Base-by-base conservation (phyloP, 2,888 invertebrate species). In the Nudaria mundana region DNA sequence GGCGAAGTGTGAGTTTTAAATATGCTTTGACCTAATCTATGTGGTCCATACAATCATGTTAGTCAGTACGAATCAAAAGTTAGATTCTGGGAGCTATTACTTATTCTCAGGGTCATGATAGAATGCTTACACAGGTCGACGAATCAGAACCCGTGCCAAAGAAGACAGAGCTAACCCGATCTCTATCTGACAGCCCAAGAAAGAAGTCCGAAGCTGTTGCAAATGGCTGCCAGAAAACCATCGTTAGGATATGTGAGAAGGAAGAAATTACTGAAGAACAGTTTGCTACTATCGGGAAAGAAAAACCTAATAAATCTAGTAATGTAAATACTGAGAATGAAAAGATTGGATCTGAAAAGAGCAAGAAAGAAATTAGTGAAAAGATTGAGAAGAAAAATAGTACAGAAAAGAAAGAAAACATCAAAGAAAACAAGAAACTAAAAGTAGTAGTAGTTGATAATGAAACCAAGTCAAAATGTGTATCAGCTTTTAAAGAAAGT, bases 401-500 rank as follows among this genome's bases (percentile, higher is more conserved):
- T 30, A 36, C 18, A 3, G 54, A 53, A 26, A 47, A 28, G 16
- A 62, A 53, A 56, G 50, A 48, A 33, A 20, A 8, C n/a, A 33
- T 8, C 13, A 53, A 40, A 5, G 66, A 64, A 36, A 51, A 51
- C 34, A 61, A 43, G 44, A 59, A 52, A 41, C 49, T 52, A 26
- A 61, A 48, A 39, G 45, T 64, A 4, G 57, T 70, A 30, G 66
- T 73, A 1, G 68, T 80, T 39, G 79, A 80, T 31, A 63, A 53
- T 25, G 55, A 64, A 43, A 63, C 64, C 13, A 74, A 70, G 43
- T 54, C 66, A 24, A 64, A 68, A 24, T 72, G 81, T 47, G 83
- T 82, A 30, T 33, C 71, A 3, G 80, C 78, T 48, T 87, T 87
- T 58, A 79, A 81, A 55, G 86, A 86, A 61, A 86, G 82, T 48